These are phyloP conservation scores for Anas georgica DNA, from an alignment of 2,797 vertebrate species.

Conservation along the genomic window DNA sequence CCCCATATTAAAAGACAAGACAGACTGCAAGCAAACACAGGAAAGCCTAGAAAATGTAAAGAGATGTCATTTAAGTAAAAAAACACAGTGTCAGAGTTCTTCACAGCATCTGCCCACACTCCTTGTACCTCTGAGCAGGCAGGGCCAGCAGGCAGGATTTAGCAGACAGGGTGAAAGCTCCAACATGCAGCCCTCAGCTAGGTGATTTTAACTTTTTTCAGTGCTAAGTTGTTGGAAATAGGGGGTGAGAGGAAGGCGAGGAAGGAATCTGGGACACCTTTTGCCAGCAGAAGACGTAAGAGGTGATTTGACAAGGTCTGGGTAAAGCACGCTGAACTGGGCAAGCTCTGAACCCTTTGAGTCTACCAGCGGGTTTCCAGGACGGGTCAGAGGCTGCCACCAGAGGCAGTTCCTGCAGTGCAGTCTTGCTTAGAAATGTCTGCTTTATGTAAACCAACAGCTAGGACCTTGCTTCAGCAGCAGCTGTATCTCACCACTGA, in stretches of 20 bases:
- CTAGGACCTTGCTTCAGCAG: neutral
- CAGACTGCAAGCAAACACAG: neutral
- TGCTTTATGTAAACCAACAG: neutral
- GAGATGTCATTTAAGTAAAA: neutral
- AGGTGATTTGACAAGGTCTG: neutral
- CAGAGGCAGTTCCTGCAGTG: neutral
- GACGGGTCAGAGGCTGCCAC: neutral
- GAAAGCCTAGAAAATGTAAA: neutral
- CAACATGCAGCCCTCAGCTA: neutral
- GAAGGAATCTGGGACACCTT: neutral
- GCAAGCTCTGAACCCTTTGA: neutral
- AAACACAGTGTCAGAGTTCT: neutral
- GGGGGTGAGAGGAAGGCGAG: neutral
- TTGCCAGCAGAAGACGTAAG: neutral
- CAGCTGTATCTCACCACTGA: neutral
- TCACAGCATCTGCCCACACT: neutral
- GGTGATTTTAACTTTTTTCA: neutral
- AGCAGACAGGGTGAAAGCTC: neutral
- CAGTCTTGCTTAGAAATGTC: neutral
- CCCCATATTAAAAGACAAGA: neutral
- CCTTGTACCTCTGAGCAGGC: neutral
- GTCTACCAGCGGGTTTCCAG: neutral
- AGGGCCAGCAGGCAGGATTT: neutral
- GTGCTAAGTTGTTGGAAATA: neutral
- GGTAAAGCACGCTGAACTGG: neutral